A percentile compares a stretch with the other conserved stretches of the same genome.
phyloP scores from a whole-genome alignment of 2,888 invertebrate species.

The Dicranocentrus wangi region DNA sequence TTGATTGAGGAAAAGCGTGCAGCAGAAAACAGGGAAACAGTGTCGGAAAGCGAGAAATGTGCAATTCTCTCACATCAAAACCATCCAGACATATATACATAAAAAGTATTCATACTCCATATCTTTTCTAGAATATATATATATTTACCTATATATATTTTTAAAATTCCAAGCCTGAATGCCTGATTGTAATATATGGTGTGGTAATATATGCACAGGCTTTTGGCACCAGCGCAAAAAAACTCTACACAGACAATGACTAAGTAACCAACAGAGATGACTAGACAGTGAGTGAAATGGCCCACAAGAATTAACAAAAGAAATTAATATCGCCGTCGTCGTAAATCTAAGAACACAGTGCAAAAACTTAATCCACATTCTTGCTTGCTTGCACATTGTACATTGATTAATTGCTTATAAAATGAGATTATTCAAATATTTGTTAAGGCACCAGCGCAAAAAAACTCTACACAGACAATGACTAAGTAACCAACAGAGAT shows the following conservation, averaged over 20 bases:
- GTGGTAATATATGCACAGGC: slow-evolving; percentile 1
- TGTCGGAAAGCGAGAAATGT: too few species aligned
- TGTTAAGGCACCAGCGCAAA: too few species aligned
- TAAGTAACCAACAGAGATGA: neutral
- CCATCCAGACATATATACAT: too few species aligned
- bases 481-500: slow-evolving; percentile 1
- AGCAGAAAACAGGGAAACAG: too few species aligned
- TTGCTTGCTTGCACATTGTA: neutral
- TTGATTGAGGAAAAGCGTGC: too few species aligned
- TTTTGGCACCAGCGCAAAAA: slow-evolving; percentile 3
- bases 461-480: neutral
- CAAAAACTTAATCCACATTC: neutral
- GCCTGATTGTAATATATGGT: too few species aligned
- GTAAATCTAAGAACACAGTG: neutral
- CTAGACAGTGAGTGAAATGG: slow-evolving; percentile 4
- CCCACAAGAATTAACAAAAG: neutral
- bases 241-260: neutral
- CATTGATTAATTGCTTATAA: neutral
- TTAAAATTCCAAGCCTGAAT: too few species aligned
- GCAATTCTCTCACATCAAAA: too few species aligned
- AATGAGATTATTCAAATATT: slow-evolving; percentile 2
- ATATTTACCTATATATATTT: too few species aligned
- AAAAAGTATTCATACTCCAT: too few species aligned
- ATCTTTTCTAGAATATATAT: too few species aligned
- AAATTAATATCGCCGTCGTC: too few species aligned